A percentile compares a stretch with the other conserved stretches of the same genome.
These are phyloP conservation scores for Platynereis dumerilii DNA, from an alignment of 2,888 invertebrate species.

Conservation along the genomic window DNA sequence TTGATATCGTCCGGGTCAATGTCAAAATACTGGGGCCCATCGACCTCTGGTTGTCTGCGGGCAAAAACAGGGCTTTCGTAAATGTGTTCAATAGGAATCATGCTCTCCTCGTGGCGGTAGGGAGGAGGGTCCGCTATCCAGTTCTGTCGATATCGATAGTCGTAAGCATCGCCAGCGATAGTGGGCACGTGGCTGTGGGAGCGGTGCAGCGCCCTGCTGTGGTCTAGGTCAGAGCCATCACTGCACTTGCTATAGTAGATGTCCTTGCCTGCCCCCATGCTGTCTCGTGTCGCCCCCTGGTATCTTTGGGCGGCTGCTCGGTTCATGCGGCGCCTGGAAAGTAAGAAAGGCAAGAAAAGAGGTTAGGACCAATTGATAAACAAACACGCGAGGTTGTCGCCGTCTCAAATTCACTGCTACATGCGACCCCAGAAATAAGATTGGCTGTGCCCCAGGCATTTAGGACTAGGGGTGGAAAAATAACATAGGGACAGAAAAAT, in stretches of 20 bases:
- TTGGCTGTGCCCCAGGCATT: too few relatives aligned
- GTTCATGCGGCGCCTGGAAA: too few relatives aligned
- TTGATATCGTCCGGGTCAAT: conserved; percentile 1
- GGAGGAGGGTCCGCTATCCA: conserved; percentile 1
- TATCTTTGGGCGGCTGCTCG: too few relatives aligned
- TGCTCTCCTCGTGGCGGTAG: background rate
- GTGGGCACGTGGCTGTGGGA: background rate
- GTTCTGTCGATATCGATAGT: background rate
- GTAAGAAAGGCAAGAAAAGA: too few relatives aligned
- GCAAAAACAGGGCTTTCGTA: conserved; percentile 9
- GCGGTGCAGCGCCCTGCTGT: background rate
- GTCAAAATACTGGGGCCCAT: conserved; percentile 4
- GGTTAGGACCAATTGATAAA: too few relatives aligned
- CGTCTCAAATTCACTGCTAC: too few relatives aligned
- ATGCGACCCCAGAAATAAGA: too few relatives aligned
- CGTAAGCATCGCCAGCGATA: background rate
- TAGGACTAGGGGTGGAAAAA: too few relatives aligned
- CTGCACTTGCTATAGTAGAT: conserved; percentile 6
- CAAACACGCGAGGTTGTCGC: too few relatives aligned
- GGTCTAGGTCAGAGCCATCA: background rate
- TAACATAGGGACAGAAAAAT: too few relatives aligned
- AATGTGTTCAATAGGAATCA: background rate
- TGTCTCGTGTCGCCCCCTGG: too few relatives aligned
- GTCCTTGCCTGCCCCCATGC: too few relatives aligned
- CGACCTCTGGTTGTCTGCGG: conserved; percentile 2